Base-by-base conservation (phyloP, 1,140 invertebrate species). In the Aleiodes sp. region DNA sequence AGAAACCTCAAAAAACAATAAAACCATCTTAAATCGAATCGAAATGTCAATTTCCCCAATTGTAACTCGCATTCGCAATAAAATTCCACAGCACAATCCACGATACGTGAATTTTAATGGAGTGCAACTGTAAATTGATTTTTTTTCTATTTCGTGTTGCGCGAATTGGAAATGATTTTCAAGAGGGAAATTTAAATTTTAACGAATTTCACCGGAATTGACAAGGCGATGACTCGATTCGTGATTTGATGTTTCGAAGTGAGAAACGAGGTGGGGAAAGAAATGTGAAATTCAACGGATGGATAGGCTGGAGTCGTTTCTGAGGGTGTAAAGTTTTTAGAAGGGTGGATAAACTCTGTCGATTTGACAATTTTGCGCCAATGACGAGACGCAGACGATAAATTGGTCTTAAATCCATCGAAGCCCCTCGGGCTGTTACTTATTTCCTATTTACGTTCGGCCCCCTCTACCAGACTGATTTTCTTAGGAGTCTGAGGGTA, bases 351-450 rank as follows among this genome's bases (percentile, higher is more conserved):
- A 67, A 75, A 67, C 70, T 71, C 72, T 70, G 72, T 16, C 71
- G 78, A 80, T 84, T 83, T 81, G 84, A 80, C 81, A 81, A 84
- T 84, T 80, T 83, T 76, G 77, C 82, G 73, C 83, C 84, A 85
- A 86, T 86, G 79, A 82, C 78, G 74, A 75, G 65, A 39, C 29
- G 80, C 61, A 72, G 76, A 75, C 74, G 80, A 82, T 73, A 84
- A 85, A 85, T 86, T 86, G 82, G 79, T 79, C 81, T 82, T 78
- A 84, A 85, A 86, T 84, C 75, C 79, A 80, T 67, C 78, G 80
- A 78, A 74, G 29, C 60, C 82, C 82, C 80, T 81, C 79, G 78
- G 84, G 83, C 84, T 76, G 73, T 79, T 74, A 82, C 83, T 86
- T 83, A 85, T 86, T 86, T 86, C 84, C 83, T 81, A 84, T 84